These are phyloP conservation scores for Brachionus rotundiformis DNA, from an alignment of 1,140 invertebrate genomes.

Conservation along the genomic window DNA sequence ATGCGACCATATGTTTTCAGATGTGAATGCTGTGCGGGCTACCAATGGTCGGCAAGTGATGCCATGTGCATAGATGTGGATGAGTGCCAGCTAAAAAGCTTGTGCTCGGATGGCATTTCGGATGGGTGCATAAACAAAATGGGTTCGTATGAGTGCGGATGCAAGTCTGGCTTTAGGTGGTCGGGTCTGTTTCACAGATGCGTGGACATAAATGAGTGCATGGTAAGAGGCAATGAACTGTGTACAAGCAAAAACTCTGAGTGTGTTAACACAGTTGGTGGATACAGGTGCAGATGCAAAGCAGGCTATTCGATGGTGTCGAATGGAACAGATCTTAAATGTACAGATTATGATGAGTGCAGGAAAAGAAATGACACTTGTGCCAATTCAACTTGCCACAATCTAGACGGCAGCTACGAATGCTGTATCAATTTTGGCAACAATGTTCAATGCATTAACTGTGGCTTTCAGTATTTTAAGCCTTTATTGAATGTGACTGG, in stretches of 20 bases:
- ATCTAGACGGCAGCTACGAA: not conserved
- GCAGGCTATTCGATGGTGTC: not conserved
- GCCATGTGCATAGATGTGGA: not conserved
- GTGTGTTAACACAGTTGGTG: not conserved
- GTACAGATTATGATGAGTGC: not conserved
- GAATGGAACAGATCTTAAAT: not conserved
- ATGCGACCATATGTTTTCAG: not conserved
- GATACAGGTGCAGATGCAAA: not conserved
- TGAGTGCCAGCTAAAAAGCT: not conserved
- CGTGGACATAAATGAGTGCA: slow-evolving; percentile 27
- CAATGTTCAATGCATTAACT: not conserved
- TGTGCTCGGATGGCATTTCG: not conserved
- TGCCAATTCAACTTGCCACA: not conserved
- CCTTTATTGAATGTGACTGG: not conserved
- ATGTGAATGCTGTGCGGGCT: not conserved
- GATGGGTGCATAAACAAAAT: slow-evolving; percentile 20
- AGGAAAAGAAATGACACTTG: not conserved
- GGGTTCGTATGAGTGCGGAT: slow-evolving; percentile 18
- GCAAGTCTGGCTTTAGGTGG: slow-evolving; percentile 17
- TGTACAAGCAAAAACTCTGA: not conserved
- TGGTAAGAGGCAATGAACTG: not conserved
- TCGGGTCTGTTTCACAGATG: not conserved
- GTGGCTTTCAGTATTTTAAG: slow-evolving; percentile 22
- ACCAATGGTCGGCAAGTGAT: slow-evolving; percentile 7
- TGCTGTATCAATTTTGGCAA: not conserved